These are phyloP conservation scores for Epistrophe eligans DNA, from an alignment of 2,888 invertebrate species.

Conservation along the genomic window DNA sequence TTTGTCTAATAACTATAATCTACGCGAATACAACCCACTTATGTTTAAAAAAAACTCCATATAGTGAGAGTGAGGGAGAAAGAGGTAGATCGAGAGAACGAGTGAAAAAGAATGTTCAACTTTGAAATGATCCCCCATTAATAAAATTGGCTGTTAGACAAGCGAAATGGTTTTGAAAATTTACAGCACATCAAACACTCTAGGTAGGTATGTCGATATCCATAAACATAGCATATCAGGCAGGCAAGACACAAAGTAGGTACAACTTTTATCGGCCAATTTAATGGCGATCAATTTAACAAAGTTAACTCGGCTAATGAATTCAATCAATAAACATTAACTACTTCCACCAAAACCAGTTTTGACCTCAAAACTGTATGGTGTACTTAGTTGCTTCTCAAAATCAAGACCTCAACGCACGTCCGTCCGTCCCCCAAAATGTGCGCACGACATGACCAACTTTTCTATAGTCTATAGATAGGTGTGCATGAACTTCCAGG, in stretches of 20 bases:
- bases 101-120: conserved; percentile 13
- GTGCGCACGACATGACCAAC: conserved; percentile 65
- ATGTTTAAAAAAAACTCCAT: neutral
- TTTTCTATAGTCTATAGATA: conserved; percentile 4
- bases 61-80: neutral
- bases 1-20: conserved; percentile 38
- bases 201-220: neutral
- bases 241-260: conserved; percentile 10
- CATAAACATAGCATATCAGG: neutral
- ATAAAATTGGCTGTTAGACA: conserved; percentile 39
- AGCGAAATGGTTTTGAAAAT: conserved; percentile 29
- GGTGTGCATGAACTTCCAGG: conserved; percentile 6
- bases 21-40: conserved; percentile 14
- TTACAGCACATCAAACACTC: conserved; percentile 35
- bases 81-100: no score
- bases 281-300: conserved; percentile 75
- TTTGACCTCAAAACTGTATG: neutral
- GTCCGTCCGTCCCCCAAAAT: conserved; percentile 40
- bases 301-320: conserved; percentile 74
- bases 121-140: conserved; percentile 39
- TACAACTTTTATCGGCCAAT: conserved; percentile 68
- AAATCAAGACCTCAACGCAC: conserved; percentile 71
- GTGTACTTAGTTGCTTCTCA: conserved; percentile 18
- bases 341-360: conserved; percentile 72
- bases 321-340: conserved; percentile 74